phyloP scores from a whole-genome alignment of 2,797 vertebrate species.

The Bradypus variegatus region DNA sequence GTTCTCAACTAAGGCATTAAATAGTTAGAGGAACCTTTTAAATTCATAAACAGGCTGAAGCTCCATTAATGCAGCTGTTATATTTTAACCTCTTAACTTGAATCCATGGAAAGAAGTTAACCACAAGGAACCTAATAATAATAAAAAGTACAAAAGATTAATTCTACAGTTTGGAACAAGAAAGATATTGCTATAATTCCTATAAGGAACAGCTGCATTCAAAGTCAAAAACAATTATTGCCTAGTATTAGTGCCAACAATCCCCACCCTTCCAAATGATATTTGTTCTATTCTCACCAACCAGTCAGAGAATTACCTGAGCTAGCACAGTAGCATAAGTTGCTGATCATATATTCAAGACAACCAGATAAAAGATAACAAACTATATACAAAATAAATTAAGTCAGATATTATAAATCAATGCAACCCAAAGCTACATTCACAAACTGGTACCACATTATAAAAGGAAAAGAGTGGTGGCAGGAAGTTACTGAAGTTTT shows the following conservation, averaged over 20 bases:
- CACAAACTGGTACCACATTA: background rate
- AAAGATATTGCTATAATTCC: background rate
- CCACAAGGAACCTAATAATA: background rate
- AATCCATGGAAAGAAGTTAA: background rate
- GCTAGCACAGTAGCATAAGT: background rate
- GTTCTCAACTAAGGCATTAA: conserved; percentile 22
- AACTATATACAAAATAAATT: background rate
- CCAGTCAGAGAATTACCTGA: background rate
- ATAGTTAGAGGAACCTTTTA: background rate
- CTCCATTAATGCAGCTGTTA: background rate
- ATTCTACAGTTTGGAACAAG: conserved; percentile 10
- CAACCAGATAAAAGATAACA: background rate
- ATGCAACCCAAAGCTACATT: background rate
- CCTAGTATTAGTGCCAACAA: background rate
- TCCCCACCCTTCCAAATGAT: background rate
- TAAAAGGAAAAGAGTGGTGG: background rate
- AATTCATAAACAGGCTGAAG: background rate
- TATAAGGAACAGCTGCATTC: background rate
- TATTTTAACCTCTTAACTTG: conserved; percentile 33
- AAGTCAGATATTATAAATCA: background rate
- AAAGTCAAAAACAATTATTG: conserved; percentile 13
- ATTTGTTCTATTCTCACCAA: background rate
- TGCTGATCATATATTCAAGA: background rate
- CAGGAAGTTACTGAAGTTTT: background rate
- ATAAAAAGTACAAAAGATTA: background rate